A percentile compares a stretch with the other conserved stretches of the same genome.
Conservation (phyloP, 2,797 vertebrate species). For the Limosa lapponica region DNA sequence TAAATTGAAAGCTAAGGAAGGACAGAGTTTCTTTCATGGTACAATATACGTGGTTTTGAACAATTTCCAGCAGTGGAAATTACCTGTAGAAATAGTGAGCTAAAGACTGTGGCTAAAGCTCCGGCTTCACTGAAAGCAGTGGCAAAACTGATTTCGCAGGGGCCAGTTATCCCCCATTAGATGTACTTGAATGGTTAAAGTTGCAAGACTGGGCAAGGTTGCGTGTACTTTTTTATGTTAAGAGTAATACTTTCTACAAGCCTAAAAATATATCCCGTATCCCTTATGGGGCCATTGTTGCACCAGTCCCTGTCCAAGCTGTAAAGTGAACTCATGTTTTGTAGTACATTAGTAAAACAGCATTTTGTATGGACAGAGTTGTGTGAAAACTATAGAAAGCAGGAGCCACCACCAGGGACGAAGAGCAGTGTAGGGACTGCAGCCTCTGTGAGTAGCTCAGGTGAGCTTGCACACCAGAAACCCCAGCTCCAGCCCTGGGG, state of each 20-base stretch:
- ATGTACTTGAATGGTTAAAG: not conserved
- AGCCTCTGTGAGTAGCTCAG: accelerated
- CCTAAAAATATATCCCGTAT: not conserved
- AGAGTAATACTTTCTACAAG: not conserved
- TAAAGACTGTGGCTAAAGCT: not conserved
- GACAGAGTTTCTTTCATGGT: not conserved
- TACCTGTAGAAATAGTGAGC: not conserved
- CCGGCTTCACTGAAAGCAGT: not conserved
- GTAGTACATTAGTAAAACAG: not conserved
- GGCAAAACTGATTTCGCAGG: not conserved
- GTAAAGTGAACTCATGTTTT: not conserved
- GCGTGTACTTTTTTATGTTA: not conserved
- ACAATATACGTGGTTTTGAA: not conserved
- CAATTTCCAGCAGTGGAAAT: not conserved
- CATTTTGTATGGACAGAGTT: not conserved
- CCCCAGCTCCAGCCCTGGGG: not conserved
- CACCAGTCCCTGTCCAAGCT: not conserved
- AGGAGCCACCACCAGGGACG: not conserved
- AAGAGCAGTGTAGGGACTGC: not conserved
- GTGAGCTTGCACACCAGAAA: not conserved
- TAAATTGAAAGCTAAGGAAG: not conserved
- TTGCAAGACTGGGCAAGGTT: not conserved
- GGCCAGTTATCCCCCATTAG: not conserved
- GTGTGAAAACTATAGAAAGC: not conserved
- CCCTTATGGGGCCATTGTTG: not conserved